Conservation (phyloP, 2,888 invertebrate species). For the Drosophila formosana region DNA sequence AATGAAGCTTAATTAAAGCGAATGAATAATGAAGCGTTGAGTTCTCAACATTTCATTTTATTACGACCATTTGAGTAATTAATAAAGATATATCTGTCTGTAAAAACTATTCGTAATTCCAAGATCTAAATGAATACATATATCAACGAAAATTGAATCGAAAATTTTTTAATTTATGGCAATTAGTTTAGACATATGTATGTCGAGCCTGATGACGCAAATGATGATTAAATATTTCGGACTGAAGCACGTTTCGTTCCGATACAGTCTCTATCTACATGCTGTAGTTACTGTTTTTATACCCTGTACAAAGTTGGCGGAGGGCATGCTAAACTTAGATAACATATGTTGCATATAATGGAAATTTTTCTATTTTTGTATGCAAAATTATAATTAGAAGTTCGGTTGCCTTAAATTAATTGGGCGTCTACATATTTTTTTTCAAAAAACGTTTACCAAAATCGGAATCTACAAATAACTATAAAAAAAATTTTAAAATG, state of each 20-base stretch:
- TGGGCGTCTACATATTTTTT: no score
- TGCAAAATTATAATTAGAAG: no score
- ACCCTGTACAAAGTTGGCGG: constrained; percentile 2
- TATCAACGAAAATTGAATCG: constrained; percentile 19
- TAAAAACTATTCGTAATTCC: not conserved
- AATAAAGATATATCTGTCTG: constrained; percentile 9
- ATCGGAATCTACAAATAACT: no score
- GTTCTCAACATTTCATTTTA: not conserved
- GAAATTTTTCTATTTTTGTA: no score
- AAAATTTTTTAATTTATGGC: constrained; percentile 24
- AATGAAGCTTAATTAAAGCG: constrained; percentile 16
- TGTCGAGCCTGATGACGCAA: constrained; percentile 12
- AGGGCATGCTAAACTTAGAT: not conserved
- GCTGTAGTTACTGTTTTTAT: constrained; percentile 1
- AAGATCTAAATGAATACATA: not conserved
- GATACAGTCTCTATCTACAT: constrained; percentile 15
- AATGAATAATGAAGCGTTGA: constrained; percentile 8
- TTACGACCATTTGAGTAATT: not conserved
- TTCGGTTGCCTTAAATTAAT: no score
- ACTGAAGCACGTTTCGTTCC: constrained; percentile 4
- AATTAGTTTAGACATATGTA: constrained; percentile 23
- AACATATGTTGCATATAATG: not conserved
- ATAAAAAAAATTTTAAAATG: no score
- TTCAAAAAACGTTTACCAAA: no score
- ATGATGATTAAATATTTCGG: constrained; percentile 18